Percentiles rank a stretch among this genome's conserved stretches.
Evolutionary conservation across 2,888 invertebrate species (phyloP).

Genomic region (Cordilura impudica): DNA sequence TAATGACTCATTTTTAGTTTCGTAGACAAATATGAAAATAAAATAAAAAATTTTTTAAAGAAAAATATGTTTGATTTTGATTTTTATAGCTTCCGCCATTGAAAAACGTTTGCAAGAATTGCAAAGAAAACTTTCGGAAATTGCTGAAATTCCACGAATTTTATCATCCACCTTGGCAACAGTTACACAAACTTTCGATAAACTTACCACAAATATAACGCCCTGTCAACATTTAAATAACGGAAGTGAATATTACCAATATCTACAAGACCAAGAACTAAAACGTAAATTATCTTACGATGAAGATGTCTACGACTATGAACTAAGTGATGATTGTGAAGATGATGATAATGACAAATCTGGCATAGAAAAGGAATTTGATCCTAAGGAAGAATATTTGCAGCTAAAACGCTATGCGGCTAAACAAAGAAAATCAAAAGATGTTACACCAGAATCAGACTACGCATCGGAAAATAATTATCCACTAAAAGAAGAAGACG

Average conservation of each 20-base stretch:
- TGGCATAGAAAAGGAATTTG: slow-evolving; percentile 56
- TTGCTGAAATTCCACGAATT: slow-evolving; percentile 77
- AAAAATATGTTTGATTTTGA: slow-evolving; percentile 11
- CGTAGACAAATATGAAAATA: slow-evolving; percentile 32
- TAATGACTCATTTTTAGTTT: slow-evolving; percentile 23
- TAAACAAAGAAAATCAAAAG: slow-evolving; percentile 64
- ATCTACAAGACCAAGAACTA: slow-evolving; percentile 43
- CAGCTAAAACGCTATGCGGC: slow-evolving; percentile 48
- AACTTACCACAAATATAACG: slow-evolving; percentile 65
- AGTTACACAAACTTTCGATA: slow-evolving; percentile 76
- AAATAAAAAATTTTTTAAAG: slow-evolving; percentile 16
- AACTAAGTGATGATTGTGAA: slow-evolving; percentile 65
- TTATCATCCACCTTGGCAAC: slow-evolving; percentile 76
- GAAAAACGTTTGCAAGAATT: slow-evolving; percentile 75
- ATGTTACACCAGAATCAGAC: slow-evolving; percentile 75
- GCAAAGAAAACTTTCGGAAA: slow-evolving; percentile 77
- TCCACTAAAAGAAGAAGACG: slow-evolving; percentile 50
- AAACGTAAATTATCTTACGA: slow-evolving; percentile 72
- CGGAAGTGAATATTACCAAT: slow-evolving; percentile 21
- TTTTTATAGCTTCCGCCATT: slow-evolving; percentile 69
- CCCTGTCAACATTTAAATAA: slow-evolving; percentile 17
- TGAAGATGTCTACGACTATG: slow-evolving; percentile 72
- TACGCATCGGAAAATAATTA: slow-evolving; percentile 76
- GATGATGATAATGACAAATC: slow-evolving; percentile 49
- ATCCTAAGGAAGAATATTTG: slow-evolving; percentile 50